Evolutionary conservation across 2,888 invertebrate genomes (phyloP), one percentile per base, ranked within the genome.

Genomic region (Cheilosia urbana): DNA sequence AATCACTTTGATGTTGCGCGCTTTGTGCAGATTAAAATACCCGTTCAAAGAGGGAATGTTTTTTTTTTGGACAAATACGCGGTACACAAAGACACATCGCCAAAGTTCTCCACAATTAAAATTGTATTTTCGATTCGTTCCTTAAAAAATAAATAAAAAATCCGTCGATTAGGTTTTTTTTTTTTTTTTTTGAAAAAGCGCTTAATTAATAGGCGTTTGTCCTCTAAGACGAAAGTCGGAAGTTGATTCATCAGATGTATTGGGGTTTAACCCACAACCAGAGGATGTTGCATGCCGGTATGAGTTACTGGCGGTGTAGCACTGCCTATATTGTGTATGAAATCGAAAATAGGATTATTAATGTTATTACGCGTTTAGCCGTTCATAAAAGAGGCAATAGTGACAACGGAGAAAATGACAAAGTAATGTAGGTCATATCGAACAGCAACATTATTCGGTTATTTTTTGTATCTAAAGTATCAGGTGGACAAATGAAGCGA

Each of bases 1-100:
- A 58, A 65, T 58, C 65, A 17, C 78, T 79, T 79, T 79, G 78
- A 79, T 72, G 71, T 79, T 63, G 65, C 57, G 78, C 78, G 78
- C 63, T 78, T 47, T 53, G 51, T 49, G 72, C 65, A 63, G 78
- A 79, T 71, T 65, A 71, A 57, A 65, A 49, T 24, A 13, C 68
- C 34, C 45, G 69, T 42, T 77, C 62, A 55, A 63, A 63, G 69
- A 63, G 57, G 63, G 62, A 62, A 78, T 78, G 62, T 62, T 78
- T 78, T 27, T 71, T 77, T 71, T 77, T 77, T 77, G 55, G 69
- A 69, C 78, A 71, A 78, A 78, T 69, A 69, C 37, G 69, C 53
- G 62, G 55, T 47, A 27, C 37, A 69, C 69, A 78, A 69, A 63
- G 53, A 62, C 76, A 55, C 37, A 58, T 65, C 65, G 75, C 19